Percentiles rank a stretch among this genome's conserved stretches.
phyloP scores from a whole-genome alignment of 2,113 vertebrate species.

The Tachuris rubrigastra region DNA sequence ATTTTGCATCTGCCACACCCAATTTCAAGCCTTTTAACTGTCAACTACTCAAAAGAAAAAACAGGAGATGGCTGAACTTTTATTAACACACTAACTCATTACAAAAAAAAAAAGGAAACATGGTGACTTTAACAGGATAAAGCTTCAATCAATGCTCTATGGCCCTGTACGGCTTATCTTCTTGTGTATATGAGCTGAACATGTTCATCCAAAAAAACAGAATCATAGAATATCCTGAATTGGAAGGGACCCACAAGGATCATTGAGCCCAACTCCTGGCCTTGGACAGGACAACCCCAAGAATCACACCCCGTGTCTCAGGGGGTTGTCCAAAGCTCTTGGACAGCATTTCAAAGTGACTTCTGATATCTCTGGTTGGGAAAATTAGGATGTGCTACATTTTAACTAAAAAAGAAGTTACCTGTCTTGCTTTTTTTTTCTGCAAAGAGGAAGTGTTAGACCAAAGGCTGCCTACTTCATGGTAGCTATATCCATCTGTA shows the following conservation, averaged over 20 bases:
- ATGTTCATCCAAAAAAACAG: neutral
- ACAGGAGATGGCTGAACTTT: neutral
- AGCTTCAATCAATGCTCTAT: neutral
- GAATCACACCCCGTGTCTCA: accelerated
- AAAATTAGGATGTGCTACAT: neutral
- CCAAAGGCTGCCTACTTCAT: neutral
- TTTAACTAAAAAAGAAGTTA: neutral
- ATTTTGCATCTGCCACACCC: neutral
- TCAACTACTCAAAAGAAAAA: neutral
- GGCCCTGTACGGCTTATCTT: neutral
- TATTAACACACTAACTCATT: neutral
- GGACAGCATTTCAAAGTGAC: neutral
- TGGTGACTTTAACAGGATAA: neutral
- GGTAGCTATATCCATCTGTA: neutral
- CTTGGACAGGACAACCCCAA: neutral
- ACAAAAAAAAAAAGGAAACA: neutral
- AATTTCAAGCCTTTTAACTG: constrained; percentile 7
- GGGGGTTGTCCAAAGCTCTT: accelerated
- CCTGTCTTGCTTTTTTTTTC: neutral
- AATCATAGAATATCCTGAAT: neutral
- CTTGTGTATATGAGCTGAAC: neutral
- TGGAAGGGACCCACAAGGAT: neutral
- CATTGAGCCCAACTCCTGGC: neutral
- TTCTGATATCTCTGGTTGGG: neutral
- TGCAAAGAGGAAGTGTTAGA: neutral